Conservation (phyloP, 1,140 invertebrate genomes). For the Scaptomyza hsui region DNA sequence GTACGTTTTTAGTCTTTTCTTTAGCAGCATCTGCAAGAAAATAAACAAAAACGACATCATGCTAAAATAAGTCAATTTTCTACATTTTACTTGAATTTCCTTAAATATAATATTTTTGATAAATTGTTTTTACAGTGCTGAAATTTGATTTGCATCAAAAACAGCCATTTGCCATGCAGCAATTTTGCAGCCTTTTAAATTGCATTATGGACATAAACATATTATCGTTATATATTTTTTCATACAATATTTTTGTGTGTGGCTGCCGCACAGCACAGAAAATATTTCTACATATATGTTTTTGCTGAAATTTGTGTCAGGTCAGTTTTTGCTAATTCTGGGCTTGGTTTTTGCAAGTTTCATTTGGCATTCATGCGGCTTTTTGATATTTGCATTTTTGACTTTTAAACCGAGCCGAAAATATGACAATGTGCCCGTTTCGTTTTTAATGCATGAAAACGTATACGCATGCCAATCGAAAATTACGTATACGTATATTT, state of each 20-base stretch:
- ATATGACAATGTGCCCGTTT: slow-evolving; percentile 19
- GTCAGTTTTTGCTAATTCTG: slow-evolving; percentile 37
- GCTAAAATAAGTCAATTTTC: neutral
- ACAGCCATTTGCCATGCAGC: neutral
- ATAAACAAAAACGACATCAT: neutral
- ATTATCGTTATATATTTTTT: slow-evolving; percentile 14
- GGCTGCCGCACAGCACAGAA: neutral
- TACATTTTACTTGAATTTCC: neutral
- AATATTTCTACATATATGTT: slow-evolving; percentile 23
- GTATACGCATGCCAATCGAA: slow-evolving; percentile 3
- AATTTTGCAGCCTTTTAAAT: slow-evolving; percentile 2
- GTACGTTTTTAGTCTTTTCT: neutral
- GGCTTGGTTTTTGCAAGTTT: slow-evolving; percentile 39
- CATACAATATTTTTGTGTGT: neutral
- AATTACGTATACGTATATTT: slow-evolving; percentile 4
- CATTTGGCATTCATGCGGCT: slow-evolving; percentile 17
- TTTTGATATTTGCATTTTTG: slow-evolving; percentile 43
- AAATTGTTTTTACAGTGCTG: neutral
- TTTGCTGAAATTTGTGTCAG: slow-evolving; percentile 31
- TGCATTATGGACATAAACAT: slow-evolving; percentile 5
- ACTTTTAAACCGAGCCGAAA: slow-evolving; percentile 7
- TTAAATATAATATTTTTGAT: neutral
- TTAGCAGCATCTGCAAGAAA: neutral
- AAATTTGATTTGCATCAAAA: neutral
- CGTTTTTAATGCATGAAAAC: neutral